These are phyloP conservation scores for Fragum whitleyi DNA, from an alignment of 2,888 invertebrate genomes.

Conservation along the genomic window DNA sequence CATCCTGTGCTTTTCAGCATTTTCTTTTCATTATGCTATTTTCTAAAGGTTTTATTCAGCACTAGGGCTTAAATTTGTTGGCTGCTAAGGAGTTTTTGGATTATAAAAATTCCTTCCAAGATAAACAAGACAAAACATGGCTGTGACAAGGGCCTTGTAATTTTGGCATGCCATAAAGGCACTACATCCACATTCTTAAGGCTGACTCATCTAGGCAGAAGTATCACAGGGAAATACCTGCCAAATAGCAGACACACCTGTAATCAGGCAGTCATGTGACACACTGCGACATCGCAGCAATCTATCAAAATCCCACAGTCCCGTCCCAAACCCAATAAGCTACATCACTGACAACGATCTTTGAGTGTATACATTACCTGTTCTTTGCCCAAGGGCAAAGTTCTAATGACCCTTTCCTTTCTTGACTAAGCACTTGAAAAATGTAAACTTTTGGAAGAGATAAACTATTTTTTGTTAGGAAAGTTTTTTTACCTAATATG, in stretches of 20 bases:
- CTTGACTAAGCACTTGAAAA: not conserved
- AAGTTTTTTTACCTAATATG: no score
- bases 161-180: not conserved
- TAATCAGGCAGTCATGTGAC: conserved; percentile 48
- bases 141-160: no score
- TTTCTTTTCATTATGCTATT: no score
- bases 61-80: no score
- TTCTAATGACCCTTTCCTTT: conserved; percentile 3
- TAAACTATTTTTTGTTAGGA: no score
- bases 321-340: conserved; percentile 45
- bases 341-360: conserved; percentile 52
- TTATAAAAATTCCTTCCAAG: no score
- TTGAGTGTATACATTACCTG: conserved; percentile 24
- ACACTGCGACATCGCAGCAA: conserved; percentile 46
- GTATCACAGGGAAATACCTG: conserved; percentile 22
- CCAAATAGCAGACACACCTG: conserved; percentile 49
- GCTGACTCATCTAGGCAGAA: conserved; percentile 13
- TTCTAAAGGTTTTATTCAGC: no score
- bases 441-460: not conserved
- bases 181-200: conserved; percentile 1
- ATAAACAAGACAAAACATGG: no score
- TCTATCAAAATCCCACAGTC: conserved; percentile 51
- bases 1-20: no score
- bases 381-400: conserved; percentile 11
- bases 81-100: no score